These are phyloP conservation scores for Mesaphorura yosii DNA, from an alignment of 1,140 invertebrate species.

Conservation along the genomic window DNA sequence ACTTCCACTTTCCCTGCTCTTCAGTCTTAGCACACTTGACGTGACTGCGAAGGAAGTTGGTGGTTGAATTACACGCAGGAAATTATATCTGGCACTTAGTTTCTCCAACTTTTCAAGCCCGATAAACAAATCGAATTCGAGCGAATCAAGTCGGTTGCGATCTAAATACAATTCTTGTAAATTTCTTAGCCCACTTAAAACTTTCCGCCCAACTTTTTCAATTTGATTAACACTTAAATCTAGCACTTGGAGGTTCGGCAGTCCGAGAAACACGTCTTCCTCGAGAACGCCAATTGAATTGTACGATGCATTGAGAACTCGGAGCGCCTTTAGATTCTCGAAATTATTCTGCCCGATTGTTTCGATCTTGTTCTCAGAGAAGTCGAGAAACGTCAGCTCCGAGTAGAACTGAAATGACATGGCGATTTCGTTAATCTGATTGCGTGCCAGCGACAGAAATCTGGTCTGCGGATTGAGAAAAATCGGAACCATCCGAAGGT, in stretches of 20 bases:
- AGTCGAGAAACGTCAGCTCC: slow-evolving; percentile 60
- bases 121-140: slow-evolving; percentile 36
- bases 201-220: slow-evolving; percentile 51
- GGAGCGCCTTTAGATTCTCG: slow-evolving; percentile 54
- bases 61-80: slow-evolving; percentile 30
- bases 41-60: slow-evolving; percentile 17
- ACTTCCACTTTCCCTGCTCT: background rate
- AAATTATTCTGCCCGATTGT: slow-evolving; percentile 67
- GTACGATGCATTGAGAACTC: slow-evolving; percentile 58
- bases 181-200: slow-evolving; percentile 57
- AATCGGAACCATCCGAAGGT: slow-evolving; percentile 26
- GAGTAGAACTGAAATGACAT: slow-evolving; percentile 60
- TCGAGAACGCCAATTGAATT: slow-evolving; percentile 57
- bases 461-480: slow-evolving; percentile 34
- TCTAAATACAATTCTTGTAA: slow-evolving; percentile 61
- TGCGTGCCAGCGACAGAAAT: slow-evolving; percentile 34
- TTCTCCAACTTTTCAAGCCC: slow-evolving; percentile 48
- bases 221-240: slow-evolving; percentile 68
- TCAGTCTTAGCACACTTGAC: background rate
- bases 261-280: slow-evolving; percentile 61
- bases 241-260: slow-evolving; percentile 52
- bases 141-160: slow-evolving; percentile 45
- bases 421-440: slow-evolving; percentile 33
- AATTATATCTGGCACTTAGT: slow-evolving; percentile 29
- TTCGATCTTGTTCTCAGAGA: slow-evolving; percentile 67